phyloP scores from a whole-genome alignment of 2,888 invertebrate species.

The Notodonta dromedarius region DNA sequence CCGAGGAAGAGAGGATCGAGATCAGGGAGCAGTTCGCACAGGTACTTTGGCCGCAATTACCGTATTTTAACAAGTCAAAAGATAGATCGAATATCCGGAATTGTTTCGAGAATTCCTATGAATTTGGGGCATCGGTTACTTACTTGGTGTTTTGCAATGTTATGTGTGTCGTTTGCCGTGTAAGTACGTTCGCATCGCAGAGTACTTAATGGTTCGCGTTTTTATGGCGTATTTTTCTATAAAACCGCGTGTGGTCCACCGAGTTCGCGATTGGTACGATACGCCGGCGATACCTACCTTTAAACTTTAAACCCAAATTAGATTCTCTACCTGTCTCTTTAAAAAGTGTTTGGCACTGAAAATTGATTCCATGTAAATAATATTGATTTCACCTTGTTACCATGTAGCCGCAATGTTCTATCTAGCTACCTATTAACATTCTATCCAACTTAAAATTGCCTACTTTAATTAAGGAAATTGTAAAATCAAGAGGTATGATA shows the following conservation, averaged over 20 bases:
- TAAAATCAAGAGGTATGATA: no score
- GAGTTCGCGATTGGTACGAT: not conserved
- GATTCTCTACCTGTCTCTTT: no score
- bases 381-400: no score
- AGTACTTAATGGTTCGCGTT: constrained; percentile 13
- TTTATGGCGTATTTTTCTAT: constrained; percentile 30
- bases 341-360: no score
- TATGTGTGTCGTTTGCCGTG: constrained; percentile 25
- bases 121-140: constrained; percentile 19
- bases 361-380: no score
- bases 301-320: no score
- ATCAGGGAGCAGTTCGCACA: constrained; percentile 90
- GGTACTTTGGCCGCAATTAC: constrained; percentile 78
- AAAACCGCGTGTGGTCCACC: constrained; percentile 54
- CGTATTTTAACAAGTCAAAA: constrained; percentile 16
- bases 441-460: no score
- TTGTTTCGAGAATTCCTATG: constrained; percentile 7
- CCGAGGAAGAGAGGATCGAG: constrained; percentile 89
- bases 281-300: no score
- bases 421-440: no score
- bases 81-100: not conserved
- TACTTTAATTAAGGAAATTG: no score
- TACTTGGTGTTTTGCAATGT: constrained; percentile 28
- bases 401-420: no score
- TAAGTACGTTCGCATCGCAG: constrained; percentile 17